Percentiles rank a stretch among this genome's conserved stretches.
These are phyloP conservation scores for Isichthys henryi DNA, from an alignment of 2,113 vertebrate genomes.

Conservation along the genomic window DNA sequence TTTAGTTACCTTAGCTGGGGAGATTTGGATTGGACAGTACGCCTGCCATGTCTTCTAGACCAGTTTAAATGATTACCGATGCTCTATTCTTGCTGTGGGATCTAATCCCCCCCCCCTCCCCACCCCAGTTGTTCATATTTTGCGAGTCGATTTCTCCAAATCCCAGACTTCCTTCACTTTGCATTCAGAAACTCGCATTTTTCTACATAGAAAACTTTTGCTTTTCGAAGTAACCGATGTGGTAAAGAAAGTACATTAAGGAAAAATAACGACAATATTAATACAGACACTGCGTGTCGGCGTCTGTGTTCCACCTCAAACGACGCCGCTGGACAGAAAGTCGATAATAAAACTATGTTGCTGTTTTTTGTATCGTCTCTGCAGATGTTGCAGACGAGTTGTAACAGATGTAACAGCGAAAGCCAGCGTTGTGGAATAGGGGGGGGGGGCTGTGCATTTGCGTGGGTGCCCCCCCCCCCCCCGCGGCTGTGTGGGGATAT, in stretches of 20 bases:
- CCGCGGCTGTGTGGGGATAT: constrained; percentile 31
- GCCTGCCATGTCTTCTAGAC: background rate
- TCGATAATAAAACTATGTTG: background rate
- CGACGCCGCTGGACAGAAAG: constrained; percentile 16
- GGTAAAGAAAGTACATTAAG: background rate
- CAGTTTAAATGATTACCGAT: background rate
- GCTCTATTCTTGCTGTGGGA: background rate
- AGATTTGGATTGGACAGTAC: constrained; percentile 54
- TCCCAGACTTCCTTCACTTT: background rate
- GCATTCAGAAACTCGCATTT: background rate
- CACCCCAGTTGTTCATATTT: background rate
- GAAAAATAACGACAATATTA: background rate
- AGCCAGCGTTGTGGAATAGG: constrained; percentile 40
- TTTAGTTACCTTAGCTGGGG: constrained; percentile 47
- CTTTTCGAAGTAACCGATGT: background rate
- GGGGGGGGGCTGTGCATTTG: constrained; percentile 17
- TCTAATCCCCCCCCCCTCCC: background rate
- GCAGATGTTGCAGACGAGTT: constrained; percentile 10
- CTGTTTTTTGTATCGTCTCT: constrained; percentile 8
- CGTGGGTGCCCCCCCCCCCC: constrained; percentile 17
- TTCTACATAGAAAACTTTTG: background rate
- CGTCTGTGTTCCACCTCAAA: constrained; percentile 13
- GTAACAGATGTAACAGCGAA: constrained; percentile 28
- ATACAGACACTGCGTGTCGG: background rate
- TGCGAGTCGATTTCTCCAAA: background rate